A percentile compares a stretch with the other conserved stretches of the same genome.
Evolutionary conservation across 2,888 invertebrate species (phyloP).

Genomic region (Pollenia angustigena): DNA sequence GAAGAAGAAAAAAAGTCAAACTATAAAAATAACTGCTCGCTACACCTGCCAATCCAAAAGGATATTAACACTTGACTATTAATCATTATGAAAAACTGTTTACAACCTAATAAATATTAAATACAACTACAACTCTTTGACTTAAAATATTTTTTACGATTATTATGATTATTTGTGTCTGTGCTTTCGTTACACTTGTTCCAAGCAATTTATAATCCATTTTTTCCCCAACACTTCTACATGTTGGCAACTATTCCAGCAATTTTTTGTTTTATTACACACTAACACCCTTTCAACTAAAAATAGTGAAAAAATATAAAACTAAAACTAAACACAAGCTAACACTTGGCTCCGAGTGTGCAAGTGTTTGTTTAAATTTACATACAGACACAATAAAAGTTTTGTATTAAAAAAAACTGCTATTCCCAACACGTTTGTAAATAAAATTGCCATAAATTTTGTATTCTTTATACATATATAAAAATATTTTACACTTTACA

Average conservation of each 20-base stretch:
- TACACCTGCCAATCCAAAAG: not conserved
- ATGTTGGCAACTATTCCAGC: conserved; percentile 65
- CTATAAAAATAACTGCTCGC: not conserved
- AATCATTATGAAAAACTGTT: conserved; percentile 50
- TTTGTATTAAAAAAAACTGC: conserved; percentile 16
- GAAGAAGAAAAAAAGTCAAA: not conserved
- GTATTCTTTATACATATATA: conserved; percentile 75
- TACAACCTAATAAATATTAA: conserved; percentile 49
- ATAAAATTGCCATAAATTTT: conserved; percentile 82
- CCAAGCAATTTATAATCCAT: conserved; percentile 55
- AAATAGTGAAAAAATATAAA: not conserved
- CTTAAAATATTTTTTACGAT: conserved; percentile 9
- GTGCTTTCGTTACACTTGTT: conserved; percentile 16
- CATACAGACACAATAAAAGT: conserved; percentile 43
- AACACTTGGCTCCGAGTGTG: conserved; percentile 25
- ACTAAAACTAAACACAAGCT: conserved; percentile 41
- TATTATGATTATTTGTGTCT: conserved; percentile 33
- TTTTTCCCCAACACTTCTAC: conserved; percentile 56
- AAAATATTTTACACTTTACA: conserved; percentile 75
- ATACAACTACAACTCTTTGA: conserved; percentile 8
- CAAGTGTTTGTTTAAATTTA: conserved; percentile 38
- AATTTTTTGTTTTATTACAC: conserved; percentile 71
- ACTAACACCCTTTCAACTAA: conserved; percentile 64
- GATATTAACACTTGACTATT: not conserved
- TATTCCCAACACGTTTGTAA: conserved; percentile 79